Percentiles rank a stretch among this genome's conserved stretches.
These are phyloP conservation scores for Enoplosus armatus DNA, from an alignment of 2,797 vertebrate genomes.

Conservation along the genomic window DNA sequence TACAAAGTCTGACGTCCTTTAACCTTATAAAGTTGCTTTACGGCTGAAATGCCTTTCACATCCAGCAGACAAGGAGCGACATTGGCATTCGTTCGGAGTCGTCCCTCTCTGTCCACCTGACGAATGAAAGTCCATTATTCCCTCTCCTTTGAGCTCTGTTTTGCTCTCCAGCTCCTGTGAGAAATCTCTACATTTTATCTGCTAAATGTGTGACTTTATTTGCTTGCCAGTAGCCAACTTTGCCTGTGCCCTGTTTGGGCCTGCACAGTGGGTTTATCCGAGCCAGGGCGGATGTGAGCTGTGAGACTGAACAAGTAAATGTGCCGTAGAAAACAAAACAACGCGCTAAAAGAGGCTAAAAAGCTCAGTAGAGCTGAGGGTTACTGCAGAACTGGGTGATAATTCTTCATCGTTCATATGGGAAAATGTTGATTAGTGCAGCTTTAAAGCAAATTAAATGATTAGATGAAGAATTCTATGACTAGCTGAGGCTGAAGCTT, in stretches of 20 bases:
- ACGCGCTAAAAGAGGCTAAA: neutral
- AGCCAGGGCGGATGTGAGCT: neutral
- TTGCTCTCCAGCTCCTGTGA: neutral
- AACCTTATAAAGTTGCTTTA: no score
- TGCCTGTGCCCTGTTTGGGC: no score
- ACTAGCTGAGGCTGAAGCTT: neutral
- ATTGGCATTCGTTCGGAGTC: no score
- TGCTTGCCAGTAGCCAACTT: no score
- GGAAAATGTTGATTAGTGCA: neutral
- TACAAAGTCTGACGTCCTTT: no score
- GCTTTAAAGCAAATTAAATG: neutral
- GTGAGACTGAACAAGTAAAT: neutral
- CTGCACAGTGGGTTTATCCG: neutral
- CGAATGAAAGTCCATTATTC: neutral
- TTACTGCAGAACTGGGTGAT: neutral
- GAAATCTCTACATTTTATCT: neutral
- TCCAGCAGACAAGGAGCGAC: no score
- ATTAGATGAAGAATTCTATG: neutral
- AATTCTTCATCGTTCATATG: neutral
- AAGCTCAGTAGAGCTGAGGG: neutral
- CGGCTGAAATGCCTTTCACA: no score
- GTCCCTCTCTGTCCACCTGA: neutral
- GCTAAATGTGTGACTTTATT: neutral
- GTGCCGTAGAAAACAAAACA: neutral
- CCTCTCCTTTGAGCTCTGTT: neutral